Conservation (phyloP, 2,888 invertebrate species). For the Malthinus flaveolus region DNA sequence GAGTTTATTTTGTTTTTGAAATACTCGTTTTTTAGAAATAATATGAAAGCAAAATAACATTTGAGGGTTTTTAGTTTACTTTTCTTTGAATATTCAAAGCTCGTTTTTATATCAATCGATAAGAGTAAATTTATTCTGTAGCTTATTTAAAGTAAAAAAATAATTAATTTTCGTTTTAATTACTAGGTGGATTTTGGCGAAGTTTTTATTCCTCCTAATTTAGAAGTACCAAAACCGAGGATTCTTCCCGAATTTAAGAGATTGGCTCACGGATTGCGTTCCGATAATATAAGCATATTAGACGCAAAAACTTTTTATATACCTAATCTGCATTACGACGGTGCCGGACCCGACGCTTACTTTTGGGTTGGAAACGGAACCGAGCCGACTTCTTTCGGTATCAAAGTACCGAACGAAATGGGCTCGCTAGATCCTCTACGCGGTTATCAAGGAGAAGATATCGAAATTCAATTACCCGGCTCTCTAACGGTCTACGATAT, state of each 20-base stretch:
- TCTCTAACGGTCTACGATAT: conserved; percentile 86
- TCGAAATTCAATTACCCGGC: conserved; percentile 85
- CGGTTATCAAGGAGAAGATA: conserved; percentile 89
- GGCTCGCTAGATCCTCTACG: conserved; percentile 79
- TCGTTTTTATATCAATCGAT: too few species aligned
- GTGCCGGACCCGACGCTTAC: conserved; percentile 89
- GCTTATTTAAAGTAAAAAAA: too few species aligned
- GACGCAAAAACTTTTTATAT: conserved; percentile 92
- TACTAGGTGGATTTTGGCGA: conserved; percentile 86
- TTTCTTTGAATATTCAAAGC: too few species aligned
- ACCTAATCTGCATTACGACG: conserved; percentile 90
- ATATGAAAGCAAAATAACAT: too few species aligned
- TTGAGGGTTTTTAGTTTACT: too few species aligned
- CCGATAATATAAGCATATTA: conserved; percentile 87
- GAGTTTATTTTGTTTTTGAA: too few species aligned
- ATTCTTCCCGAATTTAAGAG: conserved; percentile 85
- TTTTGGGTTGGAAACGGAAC: conserved; percentile 93
- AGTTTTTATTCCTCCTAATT: conserved; percentile 74
- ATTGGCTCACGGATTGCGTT: conserved; percentile 84
- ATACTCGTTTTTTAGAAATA: too few species aligned
- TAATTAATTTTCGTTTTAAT: not conserved
- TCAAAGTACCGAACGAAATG: conserved; percentile 88
- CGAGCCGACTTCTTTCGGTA: conserved; percentile 78
- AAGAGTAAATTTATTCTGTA: too few species aligned
- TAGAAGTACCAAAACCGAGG: conserved; percentile 79